A percentile compares a stretch with the other conserved stretches of the same genome.
phyloP scores from a whole-genome alignment of 35 echinoderm and acorn worm genomes.

The Acanthaster planci region DNA sequence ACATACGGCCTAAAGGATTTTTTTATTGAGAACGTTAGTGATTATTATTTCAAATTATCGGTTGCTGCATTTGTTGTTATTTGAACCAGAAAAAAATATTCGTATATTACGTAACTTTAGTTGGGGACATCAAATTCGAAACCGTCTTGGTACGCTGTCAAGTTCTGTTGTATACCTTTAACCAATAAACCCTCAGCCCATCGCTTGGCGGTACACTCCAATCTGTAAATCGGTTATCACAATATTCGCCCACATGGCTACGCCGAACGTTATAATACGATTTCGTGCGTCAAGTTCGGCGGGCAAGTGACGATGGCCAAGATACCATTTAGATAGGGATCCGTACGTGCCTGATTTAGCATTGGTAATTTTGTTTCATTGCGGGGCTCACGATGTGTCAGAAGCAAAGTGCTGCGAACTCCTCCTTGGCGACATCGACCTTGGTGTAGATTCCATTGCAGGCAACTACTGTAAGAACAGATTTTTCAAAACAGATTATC shows the following conservation, averaged over 20 bases:
- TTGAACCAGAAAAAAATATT: too few species aligned
- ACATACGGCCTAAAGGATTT: too few species aligned
- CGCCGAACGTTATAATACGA: slow-evolving; percentile 25
- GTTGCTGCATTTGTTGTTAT: too few species aligned
- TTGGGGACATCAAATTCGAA: too few species aligned
- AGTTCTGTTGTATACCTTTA: too few species aligned
- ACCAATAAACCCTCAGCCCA: too few species aligned
- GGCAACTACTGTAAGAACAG: too few species aligned
- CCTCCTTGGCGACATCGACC: slow-evolving; percentile 2
- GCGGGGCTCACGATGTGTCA: neutral
- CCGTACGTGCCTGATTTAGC: neutral
- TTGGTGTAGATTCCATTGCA: neutral
- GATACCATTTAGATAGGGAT: slow-evolving; percentile 15
- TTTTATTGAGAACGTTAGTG: too few species aligned
- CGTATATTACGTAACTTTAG: too few species aligned
- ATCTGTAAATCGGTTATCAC: slow-evolving; percentile 31
- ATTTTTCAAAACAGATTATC: too few species aligned
- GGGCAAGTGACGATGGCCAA: neutral
- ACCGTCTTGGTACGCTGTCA: too few species aligned
- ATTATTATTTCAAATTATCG: too few species aligned
- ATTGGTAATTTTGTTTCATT: neutral
- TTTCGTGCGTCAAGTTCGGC: slow-evolving; percentile 18
- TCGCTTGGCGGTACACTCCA: neutral
- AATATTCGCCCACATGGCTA: slow-evolving; percentile 19
- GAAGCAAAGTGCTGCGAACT: slow-evolving; percentile 19